These are phyloP conservation scores for Trigoniulus corallinus DNA, from an alignment of 1,140 invertebrate genomes.

Conservation along the genomic window DNA sequence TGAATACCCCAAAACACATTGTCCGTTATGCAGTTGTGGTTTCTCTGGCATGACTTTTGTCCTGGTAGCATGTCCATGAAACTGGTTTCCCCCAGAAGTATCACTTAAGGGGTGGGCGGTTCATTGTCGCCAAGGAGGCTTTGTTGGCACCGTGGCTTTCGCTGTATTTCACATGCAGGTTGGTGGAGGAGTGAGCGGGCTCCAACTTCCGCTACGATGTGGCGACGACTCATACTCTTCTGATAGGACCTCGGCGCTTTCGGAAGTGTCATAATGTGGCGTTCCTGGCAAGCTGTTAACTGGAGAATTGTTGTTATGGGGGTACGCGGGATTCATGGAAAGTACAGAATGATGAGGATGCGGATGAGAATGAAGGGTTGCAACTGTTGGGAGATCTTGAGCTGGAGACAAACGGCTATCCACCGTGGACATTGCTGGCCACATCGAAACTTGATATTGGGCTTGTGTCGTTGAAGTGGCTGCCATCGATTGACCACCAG, in stretches of 20 bases:
- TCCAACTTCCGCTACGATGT: slow-evolving; percentile 1
- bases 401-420: not conserved
- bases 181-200: not conserved
- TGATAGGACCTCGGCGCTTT: not conserved
- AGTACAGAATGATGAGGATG: not conserved
- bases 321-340: too few relatives aligned
- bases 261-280: slow-evolving; percentile 1
- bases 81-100: too few relatives aligned
- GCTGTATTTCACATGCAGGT: not conserved
- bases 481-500: too few relatives aligned
- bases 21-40: too few relatives aligned
- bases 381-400: not conserved
- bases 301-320: not conserved
- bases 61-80: too few relatives aligned
- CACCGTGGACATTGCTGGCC: not conserved
- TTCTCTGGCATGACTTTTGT: too few relatives aligned
- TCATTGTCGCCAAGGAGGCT: too few relatives aligned
- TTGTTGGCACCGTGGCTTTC: too few relatives aligned
- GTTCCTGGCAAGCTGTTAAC: not conserved
- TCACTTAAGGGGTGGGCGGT: too few relatives aligned
- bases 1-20: too few relatives aligned
- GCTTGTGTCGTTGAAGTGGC: not conserved
- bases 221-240: slow-evolving; percentile 3
- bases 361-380: not conserved
- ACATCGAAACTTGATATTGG: not conserved